Base-by-base conservation (phyloP, 2,888 invertebrate genomes). In the Agonopterix arenella region DNA sequence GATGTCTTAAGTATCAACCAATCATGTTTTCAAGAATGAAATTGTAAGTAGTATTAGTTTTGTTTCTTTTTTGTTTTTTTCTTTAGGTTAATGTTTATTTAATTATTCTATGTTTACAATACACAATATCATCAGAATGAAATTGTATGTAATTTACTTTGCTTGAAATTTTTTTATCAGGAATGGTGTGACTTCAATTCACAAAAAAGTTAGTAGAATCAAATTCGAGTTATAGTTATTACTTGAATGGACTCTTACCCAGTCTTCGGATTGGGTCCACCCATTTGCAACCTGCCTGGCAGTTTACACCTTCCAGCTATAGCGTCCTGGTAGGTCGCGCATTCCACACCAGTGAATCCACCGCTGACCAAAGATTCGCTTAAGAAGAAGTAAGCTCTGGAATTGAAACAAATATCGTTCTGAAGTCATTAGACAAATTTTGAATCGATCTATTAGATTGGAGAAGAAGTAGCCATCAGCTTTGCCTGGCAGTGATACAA, bases 241-340 rank as follows among this genome's bases (percentile, higher is more conserved):
- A 18, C 18, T 18, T 18, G 18, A 18, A 18, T 43, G 43, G 4
- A 11, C 5, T 28, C 45, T 58, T 45, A 66, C 66, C 66, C 64
- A 46, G 59, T 60, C 45, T 64, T 66, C 1, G 64, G 59, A 0
- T 13, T 41, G 0, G 61, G 47, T 5, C 66, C 64, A 2, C 66
- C 66, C 66, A 66, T 63, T 1, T 43, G 37, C 5, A 64, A 48
- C 1, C 44, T 51, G 3, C 58, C 59, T 41, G 49, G 18, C 1
- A 59, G 52, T 1, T 11, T 2, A 51, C 64, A 64, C 50, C 53
- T 59, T 11, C 60, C 54, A 4, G 53, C 52, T 40, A 59, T 43
- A 0, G 66, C 66, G 0, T 54, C 53, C 4, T 49, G 36, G 45
- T 52, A 58, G 1, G 56, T 52, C 1, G 43, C 51, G 37, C 66